A percentile compares a stretch with the other conserved stretches of the same genome.
phyloP scores from a whole-genome alignment of 2,113 vertebrate genomes.

The Anolis sagrei region DNA sequence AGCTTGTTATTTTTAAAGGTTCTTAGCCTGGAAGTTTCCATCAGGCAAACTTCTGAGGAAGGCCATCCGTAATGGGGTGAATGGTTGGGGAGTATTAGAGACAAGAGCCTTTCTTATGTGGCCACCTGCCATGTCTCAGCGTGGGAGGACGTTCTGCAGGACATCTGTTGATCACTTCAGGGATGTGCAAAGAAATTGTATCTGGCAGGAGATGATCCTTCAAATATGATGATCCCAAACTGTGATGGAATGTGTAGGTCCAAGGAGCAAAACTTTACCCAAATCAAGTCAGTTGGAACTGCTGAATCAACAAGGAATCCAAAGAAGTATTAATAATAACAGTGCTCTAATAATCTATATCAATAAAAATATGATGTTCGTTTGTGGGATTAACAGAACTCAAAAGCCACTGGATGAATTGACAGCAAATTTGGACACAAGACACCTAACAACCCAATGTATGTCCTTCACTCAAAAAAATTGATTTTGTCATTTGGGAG shows the following conservation, averaged over 20 bases:
- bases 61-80: not conserved
- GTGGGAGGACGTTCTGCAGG: not conserved
- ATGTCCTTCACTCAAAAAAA: too few species aligned
- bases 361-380: too few species aligned
- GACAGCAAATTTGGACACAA: too few species aligned
- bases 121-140: not conserved
- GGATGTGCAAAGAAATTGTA: not conserved
- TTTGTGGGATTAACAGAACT: too few species aligned
- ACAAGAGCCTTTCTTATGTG: not conserved
- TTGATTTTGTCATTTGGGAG: too few species aligned
- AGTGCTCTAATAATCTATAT: too few species aligned
- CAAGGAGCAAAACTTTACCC: not conserved
- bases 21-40: not conserved
- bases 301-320: not conserved
- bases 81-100: too few species aligned
- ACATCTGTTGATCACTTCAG: not conserved
- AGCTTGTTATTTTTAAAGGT: not conserved
- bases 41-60: not conserved
- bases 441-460: too few species aligned
- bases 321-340: not conserved
- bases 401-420: too few species aligned
- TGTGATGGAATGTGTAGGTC: not conserved
- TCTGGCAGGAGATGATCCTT: not conserved
- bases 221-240: not conserved
- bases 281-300: not conserved